Evolutionary conservation across 2,888 invertebrate species (phyloP).

Genomic region (Aphidius colemani): DNA sequence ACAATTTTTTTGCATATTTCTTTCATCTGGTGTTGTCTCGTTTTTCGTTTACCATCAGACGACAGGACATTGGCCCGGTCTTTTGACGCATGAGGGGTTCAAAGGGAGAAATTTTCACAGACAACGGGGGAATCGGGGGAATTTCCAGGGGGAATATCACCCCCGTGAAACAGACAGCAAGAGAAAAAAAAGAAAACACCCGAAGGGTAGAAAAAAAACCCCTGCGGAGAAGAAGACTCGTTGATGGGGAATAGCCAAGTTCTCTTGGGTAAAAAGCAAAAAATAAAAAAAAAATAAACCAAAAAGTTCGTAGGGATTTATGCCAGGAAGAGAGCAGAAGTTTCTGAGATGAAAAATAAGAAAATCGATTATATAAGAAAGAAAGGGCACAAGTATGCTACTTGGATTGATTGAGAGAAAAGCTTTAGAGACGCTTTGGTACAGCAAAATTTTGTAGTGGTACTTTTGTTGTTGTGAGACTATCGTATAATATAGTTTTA

Average conservation of each 20-base stretch:
- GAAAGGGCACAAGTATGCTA: conserved; percentile 7
- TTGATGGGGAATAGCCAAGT: conserved; percentile 28
- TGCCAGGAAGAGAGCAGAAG: conserved; percentile 10
- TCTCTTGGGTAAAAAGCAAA: conserved; percentile 16
- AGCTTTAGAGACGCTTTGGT: conserved; percentile 39
- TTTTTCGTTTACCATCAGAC: conserved; percentile 11
- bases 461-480: conserved; percentile 16
- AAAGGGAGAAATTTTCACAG: conserved; percentile 30
- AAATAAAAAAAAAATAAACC: conserved; percentile 1
- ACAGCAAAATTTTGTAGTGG: conserved; percentile 25
- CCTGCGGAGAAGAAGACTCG: conserved; percentile 31
- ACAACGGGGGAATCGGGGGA: neutral
- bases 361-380: neutral
- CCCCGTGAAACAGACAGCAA: neutral
- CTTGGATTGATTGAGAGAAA: conserved; percentile 49
- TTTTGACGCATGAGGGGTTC: conserved; percentile 34
- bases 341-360: conserved; percentile 7
- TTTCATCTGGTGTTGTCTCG: conserved; percentile 2
- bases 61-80: conserved; percentile 34
- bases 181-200: conserved; percentile 24
- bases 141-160: too few species aligned
- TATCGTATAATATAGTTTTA: conserved; percentile 14
- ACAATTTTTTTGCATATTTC: neutral
- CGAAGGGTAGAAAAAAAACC: conserved; percentile 25
- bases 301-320: conserved; percentile 8